Conservation (phyloP, 30 jellyfish, hydroid and myxozoan species). For the Rhopilema esculentum region DNA sequence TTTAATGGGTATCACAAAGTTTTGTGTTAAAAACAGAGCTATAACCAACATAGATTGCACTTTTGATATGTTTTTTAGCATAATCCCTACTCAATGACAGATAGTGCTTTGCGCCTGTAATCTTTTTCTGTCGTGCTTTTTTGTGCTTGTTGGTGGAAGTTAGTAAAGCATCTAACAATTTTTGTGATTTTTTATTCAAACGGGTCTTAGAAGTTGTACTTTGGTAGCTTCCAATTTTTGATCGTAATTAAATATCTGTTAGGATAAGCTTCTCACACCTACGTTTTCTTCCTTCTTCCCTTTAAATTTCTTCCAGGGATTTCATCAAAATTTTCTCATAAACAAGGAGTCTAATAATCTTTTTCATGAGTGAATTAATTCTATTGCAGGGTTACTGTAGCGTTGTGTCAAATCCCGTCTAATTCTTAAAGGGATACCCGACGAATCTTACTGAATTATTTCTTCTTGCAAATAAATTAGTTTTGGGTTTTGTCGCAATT, state of each 20-base stretch:
- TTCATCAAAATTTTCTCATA: not conserved
- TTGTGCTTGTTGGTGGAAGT: no score
- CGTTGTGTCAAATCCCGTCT: not conserved
- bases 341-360: not conserved
- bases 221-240: no score
- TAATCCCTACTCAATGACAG: no score
- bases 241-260: not conserved
- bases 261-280: not conserved
- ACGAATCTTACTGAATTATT: not conserved
- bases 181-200: no score
- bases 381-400: not conserved
- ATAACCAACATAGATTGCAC: no score
- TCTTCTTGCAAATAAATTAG: not conserved
- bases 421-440: not conserved
- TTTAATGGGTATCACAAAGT: no score
- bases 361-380: not conserved
- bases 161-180: no score
- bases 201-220: no score
- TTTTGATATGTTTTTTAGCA: no score
- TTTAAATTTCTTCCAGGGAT: not conserved
- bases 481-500: not conserved
- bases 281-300: not conserved
- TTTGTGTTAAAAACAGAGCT: no score
- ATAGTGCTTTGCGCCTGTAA: no score
- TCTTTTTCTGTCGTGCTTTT: no score